phyloP scores from a whole-genome alignment of 2,888 invertebrate genomes.

The Epinotia bilunana region DNA sequence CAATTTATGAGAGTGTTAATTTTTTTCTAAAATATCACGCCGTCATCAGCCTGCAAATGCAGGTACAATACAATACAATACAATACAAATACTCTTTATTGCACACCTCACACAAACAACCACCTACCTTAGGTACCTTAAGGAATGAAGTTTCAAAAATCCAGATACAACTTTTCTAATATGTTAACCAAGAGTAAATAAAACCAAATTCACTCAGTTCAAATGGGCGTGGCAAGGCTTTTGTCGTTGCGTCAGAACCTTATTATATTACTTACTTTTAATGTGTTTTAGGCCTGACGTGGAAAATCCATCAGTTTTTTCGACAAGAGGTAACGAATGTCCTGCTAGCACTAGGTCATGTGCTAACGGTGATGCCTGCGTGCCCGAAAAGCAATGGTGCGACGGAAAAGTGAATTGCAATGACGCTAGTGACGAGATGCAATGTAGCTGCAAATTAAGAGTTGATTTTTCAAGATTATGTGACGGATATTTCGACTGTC shows the following conservation, averaged over 20 bases:
- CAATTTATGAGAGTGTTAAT: too few relatives aligned
- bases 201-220: too few relatives aligned
- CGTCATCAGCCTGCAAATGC: too few relatives aligned
- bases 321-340: conserved; percentile 64
- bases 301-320: conserved; percentile 9
- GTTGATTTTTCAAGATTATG: conserved; percentile 87
- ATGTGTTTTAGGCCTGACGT: conserved; percentile 20
- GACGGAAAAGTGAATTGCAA: conserved; percentile 89
- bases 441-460: conserved; percentile 89
- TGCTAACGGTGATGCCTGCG: conserved; percentile 75
- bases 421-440: conserved; percentile 91
- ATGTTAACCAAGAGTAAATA: too few relatives aligned
- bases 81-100: too few relatives aligned
- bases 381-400: conserved; percentile 86
- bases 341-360: conserved; percentile 64
- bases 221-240: neutral
- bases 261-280: neutral
- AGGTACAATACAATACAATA: too few relatives aligned
- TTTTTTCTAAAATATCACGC: too few relatives aligned
- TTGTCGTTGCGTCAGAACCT: neutral
- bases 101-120: too few relatives aligned
- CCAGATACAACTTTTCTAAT: too few relatives aligned
- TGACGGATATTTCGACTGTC: conserved; percentile 93
- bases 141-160: too few relatives aligned
- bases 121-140: too few relatives aligned